Evolutionary conservation across 2,888 invertebrate genomes (phyloP).

Genomic region (Helicoverpa assulta): DNA sequence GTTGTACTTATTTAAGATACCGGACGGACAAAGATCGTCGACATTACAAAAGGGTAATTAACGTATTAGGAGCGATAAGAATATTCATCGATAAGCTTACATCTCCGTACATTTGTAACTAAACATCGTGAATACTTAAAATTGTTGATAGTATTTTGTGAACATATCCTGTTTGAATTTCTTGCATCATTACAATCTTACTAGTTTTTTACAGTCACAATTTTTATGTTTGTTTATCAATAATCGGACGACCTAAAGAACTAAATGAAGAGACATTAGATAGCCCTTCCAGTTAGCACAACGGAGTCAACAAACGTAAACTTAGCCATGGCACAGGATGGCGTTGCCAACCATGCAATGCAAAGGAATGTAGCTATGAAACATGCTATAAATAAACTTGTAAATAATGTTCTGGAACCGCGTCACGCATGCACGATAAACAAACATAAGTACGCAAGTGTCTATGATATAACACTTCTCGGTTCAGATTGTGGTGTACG

Average conservation of each 20-base stretch:
- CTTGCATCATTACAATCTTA: too few relatives aligned
- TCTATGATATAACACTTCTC: constrained; percentile 6
- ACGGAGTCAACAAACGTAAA: constrained; percentile 7
- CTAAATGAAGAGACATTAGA: background rate
- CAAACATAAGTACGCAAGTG: constrained; percentile 26
- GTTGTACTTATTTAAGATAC: constrained; percentile 26
- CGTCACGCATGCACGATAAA: constrained; percentile 49
- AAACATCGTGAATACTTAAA: background rate
- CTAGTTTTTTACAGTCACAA: too few relatives aligned
- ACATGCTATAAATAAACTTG: constrained; percentile 52
- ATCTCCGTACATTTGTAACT: background rate
- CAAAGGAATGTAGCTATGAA: constrained; percentile 41
- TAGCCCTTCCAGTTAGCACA: background rate
- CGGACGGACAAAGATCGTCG: constrained; percentile 37
- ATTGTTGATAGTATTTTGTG: too few relatives aligned
- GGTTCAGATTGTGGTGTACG: background rate
- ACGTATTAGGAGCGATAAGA: constrained; percentile 8
- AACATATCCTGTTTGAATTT: too few relatives aligned
- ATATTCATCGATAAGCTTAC: constrained; percentile 9
- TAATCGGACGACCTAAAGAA: background rate
- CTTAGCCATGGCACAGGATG: constrained; percentile 12
- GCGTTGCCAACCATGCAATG: constrained; percentile 32
- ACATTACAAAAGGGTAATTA: constrained; percentile 14
- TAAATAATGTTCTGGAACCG: constrained; percentile 53
- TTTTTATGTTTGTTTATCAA: background rate